Evolutionary conservation across 2,797 vertebrate genomes (phyloP), one percentile per base, ranked within the genome.

Genomic region (Chiloscyllium punctatum): DNA sequence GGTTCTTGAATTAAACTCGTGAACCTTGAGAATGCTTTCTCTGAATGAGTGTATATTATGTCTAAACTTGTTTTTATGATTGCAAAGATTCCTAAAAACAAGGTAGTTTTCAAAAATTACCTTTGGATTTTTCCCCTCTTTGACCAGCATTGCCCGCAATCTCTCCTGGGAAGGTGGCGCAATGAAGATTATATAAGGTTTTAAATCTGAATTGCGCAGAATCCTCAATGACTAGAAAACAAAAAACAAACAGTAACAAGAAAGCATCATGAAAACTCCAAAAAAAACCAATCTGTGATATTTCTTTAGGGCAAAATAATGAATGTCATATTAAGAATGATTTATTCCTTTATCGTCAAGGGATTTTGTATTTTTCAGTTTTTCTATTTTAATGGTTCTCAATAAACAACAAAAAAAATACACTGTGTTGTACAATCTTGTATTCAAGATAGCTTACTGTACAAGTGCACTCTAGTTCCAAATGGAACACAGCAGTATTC

Each of bases 141-240:
- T 99, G 96, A 98, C 98, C 97, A 99, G 96, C 72, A 99, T 97
- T 48, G 98, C 98, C 96, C 99, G 98, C 94, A 99, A 98, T 97
- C 99, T 97, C 96, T 99, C 99, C 97, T 99, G 99, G 48, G 99
- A 99, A 95, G 99, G 99, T 0, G 99, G 99, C 68, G 99, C 99
- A 96, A 99, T 98, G 97, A 99, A 99, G 97, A 99, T 99, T 96
- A 99, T 99, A 97, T 99, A 99, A 92, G 99, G 99, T 97, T 99
- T 99, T 96, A 99, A 97, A 97, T 99, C 99, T n/a, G 99, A 99
- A 97, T 98, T 99, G 96, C 99, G 98, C 95, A 99, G 97, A 77
- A 98, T 98, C 97, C 99, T 99, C 96, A 99, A 97, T 96, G 98
- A 98, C 99, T 99, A 96, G 96, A 95, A 94, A 96, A 84, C 96